Conservation (phyloP, 92 coral and sea anemone genomes). For the Epizoanthus scotinus region DNA sequence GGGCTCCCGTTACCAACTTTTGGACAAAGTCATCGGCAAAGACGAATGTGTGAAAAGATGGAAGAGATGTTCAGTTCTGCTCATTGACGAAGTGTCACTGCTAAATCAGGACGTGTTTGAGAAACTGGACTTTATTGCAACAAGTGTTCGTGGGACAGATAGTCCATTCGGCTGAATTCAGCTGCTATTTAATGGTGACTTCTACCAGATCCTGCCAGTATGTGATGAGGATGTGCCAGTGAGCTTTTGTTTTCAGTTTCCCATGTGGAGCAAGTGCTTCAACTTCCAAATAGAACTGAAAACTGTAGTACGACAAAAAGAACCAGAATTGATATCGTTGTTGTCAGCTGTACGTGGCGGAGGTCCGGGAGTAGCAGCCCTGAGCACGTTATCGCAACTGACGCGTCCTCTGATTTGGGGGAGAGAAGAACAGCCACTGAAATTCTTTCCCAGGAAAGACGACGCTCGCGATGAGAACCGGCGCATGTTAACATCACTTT, state of each 20-base stretch:
- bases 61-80: too few species aligned
- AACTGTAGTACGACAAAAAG: conserved; percentile 34
- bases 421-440: not conserved
- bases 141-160: not conserved
- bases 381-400: conserved; percentile 2
- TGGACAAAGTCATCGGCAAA: not conserved
- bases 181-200: conserved; percentile 46
- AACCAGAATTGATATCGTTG: conserved; percentile 28
- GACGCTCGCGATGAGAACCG: conserved; percentile 23
- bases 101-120: conserved; percentile 50
- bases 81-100: conserved; percentile 58
- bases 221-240: conserved; percentile 17
- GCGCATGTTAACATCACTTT: conserved; percentile 9
- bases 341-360: conserved; percentile 43
- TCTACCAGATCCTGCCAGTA: conserved; percentile 48
- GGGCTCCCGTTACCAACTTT: conserved; percentile 12
- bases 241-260: conserved; percentile 25
- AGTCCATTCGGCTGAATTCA: conserved; percentile 58
- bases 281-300: conserved; percentile 34
- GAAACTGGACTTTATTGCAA: conserved; percentile 45
- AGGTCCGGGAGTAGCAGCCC: conserved; percentile 1
- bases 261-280: conserved; percentile 46
- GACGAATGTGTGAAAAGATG: conserved; percentile 40
- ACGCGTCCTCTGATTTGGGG: conserved; percentile 36
- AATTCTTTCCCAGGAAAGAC: conserved; percentile 7